Evolutionary conservation across 2,888 invertebrate species (phyloP).

Genomic region (Philereme vetulata): DNA sequence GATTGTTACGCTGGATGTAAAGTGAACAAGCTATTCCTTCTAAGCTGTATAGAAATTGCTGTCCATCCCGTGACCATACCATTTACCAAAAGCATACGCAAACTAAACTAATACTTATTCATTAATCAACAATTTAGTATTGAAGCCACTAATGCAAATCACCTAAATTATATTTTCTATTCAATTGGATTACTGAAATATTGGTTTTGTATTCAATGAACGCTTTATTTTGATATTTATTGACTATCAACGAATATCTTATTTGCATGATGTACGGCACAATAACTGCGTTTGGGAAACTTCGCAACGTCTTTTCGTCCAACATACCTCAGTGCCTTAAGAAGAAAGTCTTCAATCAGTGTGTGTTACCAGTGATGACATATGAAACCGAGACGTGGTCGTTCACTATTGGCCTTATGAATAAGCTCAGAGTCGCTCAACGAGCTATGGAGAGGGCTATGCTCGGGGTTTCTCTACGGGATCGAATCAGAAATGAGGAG

Average conservation of each 20-base stretch:
- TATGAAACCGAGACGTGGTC: too few relatives aligned
- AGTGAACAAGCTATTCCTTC: slow-evolving; percentile 1
- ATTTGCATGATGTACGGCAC: not conserved
- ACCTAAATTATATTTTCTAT: slow-evolving; percentile 11
- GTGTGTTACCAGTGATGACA: too few relatives aligned
- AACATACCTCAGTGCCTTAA: too few relatives aligned
- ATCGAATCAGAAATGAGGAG: too few relatives aligned
- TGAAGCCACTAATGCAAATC: slow-evolving; percentile 38
- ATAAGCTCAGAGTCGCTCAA: too few relatives aligned
- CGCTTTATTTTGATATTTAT: slow-evolving; percentile 3
- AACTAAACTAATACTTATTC: slow-evolving; percentile 22
- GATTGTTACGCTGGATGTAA: not conserved
- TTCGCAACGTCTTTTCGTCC: too few relatives aligned
- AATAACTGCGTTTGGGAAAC: too few relatives aligned
- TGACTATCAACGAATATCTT: not conserved
- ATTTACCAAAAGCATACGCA: slow-evolving; percentile 54
- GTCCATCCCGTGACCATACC: slow-evolving; percentile 62
- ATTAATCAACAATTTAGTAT: slow-evolving; percentile 24
- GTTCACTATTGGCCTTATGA: too few relatives aligned
- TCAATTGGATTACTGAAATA: slow-evolving; percentile 3
- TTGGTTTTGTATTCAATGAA: slow-evolving; percentile 1
- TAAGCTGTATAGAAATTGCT: slow-evolving; percentile 34
- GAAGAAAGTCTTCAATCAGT: too few relatives aligned
- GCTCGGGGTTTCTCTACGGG: too few relatives aligned
- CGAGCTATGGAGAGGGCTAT: too few relatives aligned